Evolutionary conservation across 1,140 invertebrate species (phyloP).

Genomic region (Apolygus lucorum): DNA sequence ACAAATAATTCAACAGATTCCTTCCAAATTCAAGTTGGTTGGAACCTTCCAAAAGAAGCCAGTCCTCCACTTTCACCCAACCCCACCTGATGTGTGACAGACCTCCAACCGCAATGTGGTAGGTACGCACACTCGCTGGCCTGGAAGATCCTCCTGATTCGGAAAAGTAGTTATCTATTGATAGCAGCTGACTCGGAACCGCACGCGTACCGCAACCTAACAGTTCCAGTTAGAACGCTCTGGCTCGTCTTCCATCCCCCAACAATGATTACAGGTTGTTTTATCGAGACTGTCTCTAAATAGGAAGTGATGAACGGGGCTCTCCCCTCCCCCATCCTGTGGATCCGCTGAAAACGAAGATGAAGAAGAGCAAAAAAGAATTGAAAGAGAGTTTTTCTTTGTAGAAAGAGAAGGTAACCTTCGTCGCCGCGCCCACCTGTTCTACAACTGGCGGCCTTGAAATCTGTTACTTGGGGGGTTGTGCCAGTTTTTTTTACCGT

Average conservation of each 20-base stretch:
- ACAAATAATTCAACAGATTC: too few species aligned
- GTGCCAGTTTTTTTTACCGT: too few species aligned
- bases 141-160: too few species aligned
- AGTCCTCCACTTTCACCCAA: too few species aligned
- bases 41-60: too few species aligned
- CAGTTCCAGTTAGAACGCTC: neutral
- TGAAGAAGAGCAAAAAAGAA: neutral
- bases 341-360: neutral
- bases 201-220: neutral
- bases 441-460: neutral
- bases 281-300: neutral
- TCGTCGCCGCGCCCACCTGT: neutral
- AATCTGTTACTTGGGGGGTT: too few species aligned
- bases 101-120: too few species aligned
- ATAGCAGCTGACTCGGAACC: neutral
- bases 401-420: neutral
- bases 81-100: too few species aligned
- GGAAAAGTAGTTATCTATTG: too few species aligned
- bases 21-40: too few species aligned
- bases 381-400: neutral
- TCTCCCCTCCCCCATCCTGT: neutral
- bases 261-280: neutral
- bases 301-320: neutral
- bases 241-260: neutral
- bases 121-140: too few species aligned